Evolutionary conservation across 1,140 invertebrate species (phyloP), one percentile per base, ranked within the genome.

Genomic region (Heliconius eleuchia): DNA sequence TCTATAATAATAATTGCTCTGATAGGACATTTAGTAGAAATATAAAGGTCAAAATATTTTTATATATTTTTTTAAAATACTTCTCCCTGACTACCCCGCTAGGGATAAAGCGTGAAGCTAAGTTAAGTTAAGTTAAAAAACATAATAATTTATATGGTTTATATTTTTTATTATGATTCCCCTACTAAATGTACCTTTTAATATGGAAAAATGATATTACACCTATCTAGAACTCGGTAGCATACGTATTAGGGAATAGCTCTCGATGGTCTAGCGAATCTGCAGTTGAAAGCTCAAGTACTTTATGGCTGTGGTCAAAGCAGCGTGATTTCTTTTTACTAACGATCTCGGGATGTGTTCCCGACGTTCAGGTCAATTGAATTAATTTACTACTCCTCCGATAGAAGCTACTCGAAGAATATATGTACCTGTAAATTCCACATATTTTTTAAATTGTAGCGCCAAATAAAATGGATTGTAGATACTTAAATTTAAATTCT

Each of bases 231-330:
- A 73, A 39, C 79, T 79, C 82, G 80, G 75, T 83, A 82, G 82
- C 84, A 86, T 87, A 89, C 88, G 86, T 87, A 86, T 88, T 88
- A 89, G 82, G 83, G 86, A 85, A 84, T 83, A 84, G 85, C 86
- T 87, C 76, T 86, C 85, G 82, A 87, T 85, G 85, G 82, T 83
- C 82, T 86, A 80, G 66, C 81, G 79, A 84, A 80, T 78, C 79
- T 82, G 80, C 80, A 74, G 73, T 76, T 77, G 81, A 81, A 82
- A 84, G 83, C 81, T 80, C 79, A 76, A 81, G 80, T 82, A 81
- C 76, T 84, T 84, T 84, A 84, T 80, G 76, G 83, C 73, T 70
- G 30, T 77, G 73, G 80, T 74, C 83, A 79, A 84, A 83, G 79
- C 80, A 57, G 73, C 73, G 79, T 74, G 80, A 82, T 82, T 82